A percentile compares a stretch with the other conserved stretches of the same genome.
Evolutionary conservation across 2,888 invertebrate species (phyloP).

Genomic region (Apodemia zela): DNA sequence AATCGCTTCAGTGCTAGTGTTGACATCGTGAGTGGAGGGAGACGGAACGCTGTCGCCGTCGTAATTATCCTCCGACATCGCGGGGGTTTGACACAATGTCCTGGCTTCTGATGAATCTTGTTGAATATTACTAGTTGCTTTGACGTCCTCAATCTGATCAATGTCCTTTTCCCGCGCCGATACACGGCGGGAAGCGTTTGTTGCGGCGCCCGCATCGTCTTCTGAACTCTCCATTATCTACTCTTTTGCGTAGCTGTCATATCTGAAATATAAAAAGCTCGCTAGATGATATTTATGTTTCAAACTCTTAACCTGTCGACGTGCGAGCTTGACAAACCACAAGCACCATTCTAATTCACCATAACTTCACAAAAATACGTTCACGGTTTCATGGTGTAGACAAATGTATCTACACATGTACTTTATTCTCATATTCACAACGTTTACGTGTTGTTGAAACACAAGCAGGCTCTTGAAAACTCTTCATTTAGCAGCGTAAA

Average conservation of each 20-base stretch:
- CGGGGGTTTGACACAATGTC: slow-evolving; percentile 55
- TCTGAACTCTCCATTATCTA: slow-evolving; percentile 81
- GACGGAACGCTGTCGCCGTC: slow-evolving; percentile 73
- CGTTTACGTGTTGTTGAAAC: slow-evolving; percentile 62
- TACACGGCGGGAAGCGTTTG: slow-evolving; percentile 75
- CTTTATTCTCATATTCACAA: slow-evolving; percentile 79
- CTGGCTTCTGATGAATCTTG: slow-evolving; percentile 56
- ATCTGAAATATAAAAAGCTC: slow-evolving; percentile 77
- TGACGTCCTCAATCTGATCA: slow-evolving; percentile 63
- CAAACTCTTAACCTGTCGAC: slow-evolving; percentile 76
- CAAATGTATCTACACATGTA: slow-evolving; percentile 78
- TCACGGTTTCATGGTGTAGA: slow-evolving; percentile 73
- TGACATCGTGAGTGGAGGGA: slow-evolving; percentile 69
- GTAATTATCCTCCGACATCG: slow-evolving; percentile 70
- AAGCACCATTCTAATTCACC: slow-evolving; percentile 81
- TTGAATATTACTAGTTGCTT: slow-evolving; percentile 61
- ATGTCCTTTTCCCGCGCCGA: slow-evolving; percentile 78
- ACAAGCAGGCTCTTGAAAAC: slow-evolving; percentile 65
- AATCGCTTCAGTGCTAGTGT: slow-evolving; percentile 75
- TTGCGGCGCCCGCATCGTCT: slow-evolving; percentile 79
- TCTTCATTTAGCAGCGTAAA: slow-evolving; percentile 72
- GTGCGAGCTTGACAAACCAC: slow-evolving; percentile 77
- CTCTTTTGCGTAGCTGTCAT: slow-evolving; percentile 75
- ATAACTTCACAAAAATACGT: slow-evolving; percentile 74
- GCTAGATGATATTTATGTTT: slow-evolving; percentile 76